Evolutionary conservation across 1,140 invertebrate genomes (phyloP), one percentile per base, ranked within the genome.

Genomic region (Alviniconcha marisindica): DNA sequence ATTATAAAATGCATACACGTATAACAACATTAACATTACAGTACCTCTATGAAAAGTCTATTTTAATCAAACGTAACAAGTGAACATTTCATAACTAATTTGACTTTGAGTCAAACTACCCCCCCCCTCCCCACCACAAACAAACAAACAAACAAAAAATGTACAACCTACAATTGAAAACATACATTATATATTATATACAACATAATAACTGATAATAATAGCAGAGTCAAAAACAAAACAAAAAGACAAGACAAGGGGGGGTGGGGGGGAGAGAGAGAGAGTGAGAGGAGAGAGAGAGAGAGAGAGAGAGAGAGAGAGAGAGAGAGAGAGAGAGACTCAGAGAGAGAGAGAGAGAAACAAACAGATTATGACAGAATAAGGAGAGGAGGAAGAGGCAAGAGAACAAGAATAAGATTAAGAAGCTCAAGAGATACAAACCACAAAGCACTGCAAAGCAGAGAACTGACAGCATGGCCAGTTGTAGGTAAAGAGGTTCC

Each of bases 211-310:
- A 69, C 63, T 28, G 5, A 69, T 12, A 33, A 69, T 12, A 69
- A 69, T 28, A 69, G 33, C 5, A n/a, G n/a, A 69, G n/a, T 69
- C 5, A 69, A 12, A 7, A 69, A 69, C 33, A 12, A 33, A 7
- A 10, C 33, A 28, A n/a, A 28, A n/a, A 69, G 24, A 69, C 10
- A 28, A n/a, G 12, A 12, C 5, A 12, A 33, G 33, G 12, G 63
- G n/a, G 33, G 12, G 24, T 15, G 24, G n/a, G 63, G n/a, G 63
- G n/a, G 63, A 69, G 63, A 69, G 33, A 69, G 33, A 69, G 63
- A 69, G 63, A 69, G 63, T 12, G 63, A 69, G 33, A 51, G 33
- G 63, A 69, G 63, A 69, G 63, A 69, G 33, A 69, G 63, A 69
- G 63, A 69, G 24, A 28, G 63, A 69, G 63, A 33, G 24, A 69